Evolutionary conservation across 2,888 invertebrate species (phyloP).

Genomic region (Cancer borealis): DNA sequence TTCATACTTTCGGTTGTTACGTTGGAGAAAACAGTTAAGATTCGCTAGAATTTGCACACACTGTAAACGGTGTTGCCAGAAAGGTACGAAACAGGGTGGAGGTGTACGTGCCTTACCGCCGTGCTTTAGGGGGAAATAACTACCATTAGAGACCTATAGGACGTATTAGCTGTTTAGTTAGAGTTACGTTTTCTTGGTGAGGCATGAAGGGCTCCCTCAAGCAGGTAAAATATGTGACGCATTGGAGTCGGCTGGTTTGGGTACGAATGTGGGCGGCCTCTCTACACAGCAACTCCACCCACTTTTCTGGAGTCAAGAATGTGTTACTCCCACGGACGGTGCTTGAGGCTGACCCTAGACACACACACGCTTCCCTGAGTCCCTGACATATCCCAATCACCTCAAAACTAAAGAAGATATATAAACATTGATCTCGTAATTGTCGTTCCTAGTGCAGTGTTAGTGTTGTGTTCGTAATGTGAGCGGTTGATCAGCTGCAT

Average conservation of each 20-base stretch:
- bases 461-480: background rate
- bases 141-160: background rate
- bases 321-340: background rate
- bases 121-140: background rate
- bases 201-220: constrained; percentile 28
- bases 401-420: background rate
- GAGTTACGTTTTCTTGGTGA: constrained; percentile 40
- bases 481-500: background rate
- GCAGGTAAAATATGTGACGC: constrained; percentile 35
- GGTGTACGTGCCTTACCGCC: background rate
- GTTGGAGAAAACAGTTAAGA: constrained; percentile 57
- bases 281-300: constrained; percentile 42
- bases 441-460: background rate
- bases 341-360: background rate
- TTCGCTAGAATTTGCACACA: constrained; percentile 68
- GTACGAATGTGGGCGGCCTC: constrained; percentile 65
- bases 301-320: constrained; percentile 31
- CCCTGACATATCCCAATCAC: background rate
- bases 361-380: background rate
- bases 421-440: background rate
- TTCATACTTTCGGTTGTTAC: constrained; percentile 60
- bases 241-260: constrained; percentile 36
- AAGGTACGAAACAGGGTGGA: background rate
- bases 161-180: background rate
- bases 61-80: constrained; percentile 59